Evolutionary conservation across 2,113 vertebrate genomes (phyloP).

Genomic region (Micronisus gabar): DNA sequence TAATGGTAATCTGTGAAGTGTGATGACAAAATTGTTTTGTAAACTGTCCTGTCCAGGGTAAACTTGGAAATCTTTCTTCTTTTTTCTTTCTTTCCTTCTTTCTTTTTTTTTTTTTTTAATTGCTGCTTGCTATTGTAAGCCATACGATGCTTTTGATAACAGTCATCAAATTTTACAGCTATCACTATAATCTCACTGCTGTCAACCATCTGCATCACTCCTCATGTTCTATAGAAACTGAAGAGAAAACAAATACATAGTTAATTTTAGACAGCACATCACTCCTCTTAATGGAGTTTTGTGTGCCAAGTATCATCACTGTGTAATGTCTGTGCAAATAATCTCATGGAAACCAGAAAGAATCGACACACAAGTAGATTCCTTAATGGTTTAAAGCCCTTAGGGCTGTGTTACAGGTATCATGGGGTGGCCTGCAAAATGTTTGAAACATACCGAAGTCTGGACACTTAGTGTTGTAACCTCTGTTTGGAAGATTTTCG

Average conservation of each 20-base stretch:
- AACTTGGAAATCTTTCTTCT: neutral
- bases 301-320: neutral
- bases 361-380: neutral
- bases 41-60: neutral
- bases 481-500: neutral
- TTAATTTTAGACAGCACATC: slow-evolving; percentile 47
- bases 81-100: neutral
- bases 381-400: neutral
- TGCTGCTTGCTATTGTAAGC: slow-evolving; percentile 36
- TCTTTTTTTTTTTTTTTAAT: neutral
- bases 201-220: slow-evolving; percentile 55
- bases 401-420: neutral
- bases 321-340: slow-evolving; percentile 3
- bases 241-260: slow-evolving; percentile 29
- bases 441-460: neutral
- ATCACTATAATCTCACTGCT: slow-evolving; percentile 43
- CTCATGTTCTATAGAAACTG: neutral
- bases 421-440: neutral
- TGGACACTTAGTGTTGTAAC: neutral
- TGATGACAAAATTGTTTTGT: neutral
- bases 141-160: slow-evolving; percentile 53
- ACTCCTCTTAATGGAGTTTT: slow-evolving; percentile 25
- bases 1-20: neutral
- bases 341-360: neutral
- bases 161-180: slow-evolving; percentile 59